Evolutionary conservation across 2,113 vertebrate genomes (phyloP), one percentile per base, ranked within the genome.

Genomic region (Reinhardtius hippoglossoides): DNA sequence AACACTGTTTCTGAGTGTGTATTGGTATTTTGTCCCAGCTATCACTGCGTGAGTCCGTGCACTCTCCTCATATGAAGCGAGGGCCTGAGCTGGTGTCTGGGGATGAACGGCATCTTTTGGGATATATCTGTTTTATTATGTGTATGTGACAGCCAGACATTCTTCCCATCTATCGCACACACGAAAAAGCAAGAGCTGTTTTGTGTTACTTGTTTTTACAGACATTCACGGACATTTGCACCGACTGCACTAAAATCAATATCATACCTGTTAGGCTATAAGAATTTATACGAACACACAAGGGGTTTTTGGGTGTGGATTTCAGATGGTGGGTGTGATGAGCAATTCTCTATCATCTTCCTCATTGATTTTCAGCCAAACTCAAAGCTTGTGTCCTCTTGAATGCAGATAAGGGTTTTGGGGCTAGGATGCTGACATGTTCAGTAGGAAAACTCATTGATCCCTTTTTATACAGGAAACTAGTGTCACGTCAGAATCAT

Each of bases 51-150:
- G 40, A 42, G 40, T 81, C 58, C 83, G 76, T 59, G 71, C 55
- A 52, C 50, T 66, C n/a, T 37, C 60, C 18, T 76, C 35, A 40
- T 74, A 58, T 79, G 74, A 81, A 80, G 75, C 79, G 69, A 71
- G 64, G 85, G 79, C 72, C 86, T 74, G 81, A 78, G 80, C 69
- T 78, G 72, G 66, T 83, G 72, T 84, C 87, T 68, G 2, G 82
- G 82, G 85, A 87, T 81, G 69, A 81, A 80, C 82, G 70, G 57
- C 60, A 80, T 88, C 78, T 68, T 88, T 83, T 87, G 82, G 84
- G 84, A 83, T 67, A 63, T 63, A 78, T 82, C 65, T 87, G 67
- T 87, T 88, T 86, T 86, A 84, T 86, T 78, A 86, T 89, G 76
- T 80, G 78, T 78, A 42, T 13, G 72, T 81, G 76, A 74, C 82